Evolutionary conservation across 2,888 invertebrate genomes (phyloP).

Genomic region (Plemyria rubiginata): DNA sequence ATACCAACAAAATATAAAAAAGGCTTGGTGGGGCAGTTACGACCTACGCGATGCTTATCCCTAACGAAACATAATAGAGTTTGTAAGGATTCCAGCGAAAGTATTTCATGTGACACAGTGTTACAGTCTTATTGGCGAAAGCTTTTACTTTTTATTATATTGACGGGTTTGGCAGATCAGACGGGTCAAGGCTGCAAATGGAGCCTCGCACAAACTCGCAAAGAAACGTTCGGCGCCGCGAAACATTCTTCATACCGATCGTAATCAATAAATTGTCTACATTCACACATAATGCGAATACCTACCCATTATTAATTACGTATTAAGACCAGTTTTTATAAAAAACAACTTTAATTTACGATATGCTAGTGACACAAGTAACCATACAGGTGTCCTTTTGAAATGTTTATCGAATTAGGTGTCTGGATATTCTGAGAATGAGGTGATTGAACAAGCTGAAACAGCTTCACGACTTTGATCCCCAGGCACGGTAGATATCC

Average conservation of each 20-base stretch:
- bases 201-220: slow-evolving; percentile 59
- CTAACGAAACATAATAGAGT: slow-evolving; percentile 18
- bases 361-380: slow-evolving; percentile 38
- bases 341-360: slow-evolving; percentile 57
- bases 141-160: slow-evolving; percentile 74
- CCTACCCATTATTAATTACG: slow-evolving; percentile 29
- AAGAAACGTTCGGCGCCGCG: slow-evolving; percentile 69
- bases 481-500: too few relatives aligned
- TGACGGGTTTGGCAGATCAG: slow-evolving; percentile 71
- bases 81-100: slow-evolving; percentile 36
- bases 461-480: too few relatives aligned
- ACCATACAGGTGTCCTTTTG: slow-evolving; percentile 54
- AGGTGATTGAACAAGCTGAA: slow-evolving; percentile 17
- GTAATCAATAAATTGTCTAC: slow-evolving; percentile 67
- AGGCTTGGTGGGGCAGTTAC: slow-evolving; percentile 8
- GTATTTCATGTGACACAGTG: slow-evolving; percentile 37
- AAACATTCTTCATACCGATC: slow-evolving; percentile 61
- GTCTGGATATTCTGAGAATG: slow-evolving; percentile 50
- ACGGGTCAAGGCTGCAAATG: slow-evolving; percentile 70
- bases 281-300: slow-evolving; percentile 48
- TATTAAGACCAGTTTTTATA: slow-evolving; percentile 45
- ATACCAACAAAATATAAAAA: neutral
- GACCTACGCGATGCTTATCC: slow-evolving; percentile 10
- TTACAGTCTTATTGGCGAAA: slow-evolving; percentile 63
- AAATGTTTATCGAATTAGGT: slow-evolving; percentile 44